These are phyloP conservation scores for Bovichtus variegatus DNA, from an alignment of 2,797 vertebrate species.

Conservation along the genomic window DNA sequence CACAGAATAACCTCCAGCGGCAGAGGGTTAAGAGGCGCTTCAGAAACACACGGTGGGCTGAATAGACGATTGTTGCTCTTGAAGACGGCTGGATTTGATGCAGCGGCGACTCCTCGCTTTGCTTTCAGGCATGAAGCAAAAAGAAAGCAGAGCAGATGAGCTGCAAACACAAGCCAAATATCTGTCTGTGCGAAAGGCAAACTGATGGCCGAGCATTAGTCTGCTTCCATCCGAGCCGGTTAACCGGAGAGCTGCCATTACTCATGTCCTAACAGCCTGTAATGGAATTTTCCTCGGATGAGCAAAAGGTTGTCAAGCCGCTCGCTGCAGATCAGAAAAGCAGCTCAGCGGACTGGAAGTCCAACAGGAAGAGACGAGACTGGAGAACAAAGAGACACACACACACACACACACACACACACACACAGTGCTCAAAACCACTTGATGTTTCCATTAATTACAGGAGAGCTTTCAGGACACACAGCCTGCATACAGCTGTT, in stretches of 20 bases:
- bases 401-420: neutral
- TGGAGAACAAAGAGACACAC: constrained; percentile 38
- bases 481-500: constrained; percentile 26
- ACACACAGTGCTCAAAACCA: neutral
- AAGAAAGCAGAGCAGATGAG: constrained; percentile 36
- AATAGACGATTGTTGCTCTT: constrained; percentile 12
- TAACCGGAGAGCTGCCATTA: constrained; percentile 80
- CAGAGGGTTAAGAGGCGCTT: neutral
- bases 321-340: constrained; percentile 60
- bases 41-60: constrained; percentile 2
- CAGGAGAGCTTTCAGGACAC: constrained; percentile 12
- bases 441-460: constrained; percentile 47
- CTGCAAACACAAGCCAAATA: constrained; percentile 51
- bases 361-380: constrained; percentile 54
- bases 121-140: constrained; percentile 25
- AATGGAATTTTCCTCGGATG: constrained; percentile 86
- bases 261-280: constrained; percentile 80
- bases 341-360: constrained; percentile 59
- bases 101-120: constrained; percentile 8
- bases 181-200: constrained; percentile 55
- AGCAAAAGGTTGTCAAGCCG: constrained; percentile 81
- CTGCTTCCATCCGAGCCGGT: constrained; percentile 66
- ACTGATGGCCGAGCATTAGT: constrained; percentile 64
- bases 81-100: constrained; percentile 23
- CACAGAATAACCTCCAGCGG: neutral